Evolutionary conservation across 2,888 invertebrate species (phyloP).

Genomic region (Buathra laborator): DNA sequence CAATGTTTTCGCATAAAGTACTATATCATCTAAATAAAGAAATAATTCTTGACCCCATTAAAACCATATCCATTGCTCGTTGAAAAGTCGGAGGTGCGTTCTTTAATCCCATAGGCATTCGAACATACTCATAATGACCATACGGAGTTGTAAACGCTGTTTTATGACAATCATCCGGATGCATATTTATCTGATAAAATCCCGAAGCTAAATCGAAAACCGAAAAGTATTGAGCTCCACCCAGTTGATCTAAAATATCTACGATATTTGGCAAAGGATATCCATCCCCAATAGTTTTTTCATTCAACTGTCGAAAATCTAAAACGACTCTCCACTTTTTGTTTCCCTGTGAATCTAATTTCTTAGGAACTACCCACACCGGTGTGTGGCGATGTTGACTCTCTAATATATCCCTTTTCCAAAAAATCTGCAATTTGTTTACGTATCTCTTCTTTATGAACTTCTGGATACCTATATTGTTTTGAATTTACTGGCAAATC

Average conservation of each 20-base stretch:
- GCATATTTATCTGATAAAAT: no score
- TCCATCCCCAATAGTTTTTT: neutral
- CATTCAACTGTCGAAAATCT: neutral
- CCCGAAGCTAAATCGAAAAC: no score
- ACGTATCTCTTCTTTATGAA: neutral
- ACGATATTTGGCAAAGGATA: no score
- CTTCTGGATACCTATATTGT: neutral
- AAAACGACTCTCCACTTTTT: neutral
- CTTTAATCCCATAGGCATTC: no score
- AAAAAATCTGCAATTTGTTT: neutral
- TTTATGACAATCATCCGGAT: no score
- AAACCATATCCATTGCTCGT: neutral
- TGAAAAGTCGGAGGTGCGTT: neutral
- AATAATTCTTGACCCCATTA: neutral
- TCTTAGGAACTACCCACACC: neutral
- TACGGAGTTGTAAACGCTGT: no score
- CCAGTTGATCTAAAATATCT: no score
- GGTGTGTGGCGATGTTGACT: constrained; percentile 1
- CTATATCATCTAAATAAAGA: constrained; percentile 50
- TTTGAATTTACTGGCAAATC: neutral
- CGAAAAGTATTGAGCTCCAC: no score
- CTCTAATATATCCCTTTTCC: neutral
- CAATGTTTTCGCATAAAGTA: constrained; percentile 36
- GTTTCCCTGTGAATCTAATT: neutral
- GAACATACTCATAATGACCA: neutral